A percentile compares a stretch with the other conserved stretches of the same genome.
Evolutionary conservation across 37 sponge, comb jelly and placozoan species (phyloP).

Genomic region (Aplysina aerophoba): DNA sequence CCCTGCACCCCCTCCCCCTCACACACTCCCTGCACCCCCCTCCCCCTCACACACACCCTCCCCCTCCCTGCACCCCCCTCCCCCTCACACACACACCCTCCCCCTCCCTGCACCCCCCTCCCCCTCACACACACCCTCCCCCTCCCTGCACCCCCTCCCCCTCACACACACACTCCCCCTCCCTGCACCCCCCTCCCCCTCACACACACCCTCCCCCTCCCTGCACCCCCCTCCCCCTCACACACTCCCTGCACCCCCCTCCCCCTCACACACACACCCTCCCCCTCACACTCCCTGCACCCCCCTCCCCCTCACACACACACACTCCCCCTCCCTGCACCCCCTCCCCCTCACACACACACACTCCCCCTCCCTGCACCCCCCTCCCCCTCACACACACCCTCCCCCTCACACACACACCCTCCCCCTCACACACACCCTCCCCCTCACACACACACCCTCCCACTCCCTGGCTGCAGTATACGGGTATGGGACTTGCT

Average conservation of each 20-base stretch:
- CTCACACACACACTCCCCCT: constrained; percentile 7
- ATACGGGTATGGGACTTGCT: constrained; percentile 63
- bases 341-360: constrained; percentile 14
- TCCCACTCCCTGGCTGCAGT: constrained; percentile 24
- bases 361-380: constrained; percentile 1
- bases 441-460: not conserved
- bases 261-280: not conserved
- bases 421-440: not conserved
- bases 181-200: not conserved
- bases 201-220: not conserved
- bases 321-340: too few relatives aligned
- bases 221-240: not conserved
- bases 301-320: not conserved
- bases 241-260: not conserved
- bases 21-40: too few relatives aligned
- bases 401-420: not conserved
- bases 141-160: too few relatives aligned
- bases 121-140: too few relatives aligned
- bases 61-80: too few relatives aligned
- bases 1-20: too few relatives aligned
- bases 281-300: constrained; percentile 9
- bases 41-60: too few relatives aligned
- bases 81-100: too few relatives aligned
- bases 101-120: too few relatives aligned
- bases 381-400: not conserved